phyloP scores from a whole-genome alignment of 2,797 vertebrate species.

The Cirrhinus molitorella region DNA sequence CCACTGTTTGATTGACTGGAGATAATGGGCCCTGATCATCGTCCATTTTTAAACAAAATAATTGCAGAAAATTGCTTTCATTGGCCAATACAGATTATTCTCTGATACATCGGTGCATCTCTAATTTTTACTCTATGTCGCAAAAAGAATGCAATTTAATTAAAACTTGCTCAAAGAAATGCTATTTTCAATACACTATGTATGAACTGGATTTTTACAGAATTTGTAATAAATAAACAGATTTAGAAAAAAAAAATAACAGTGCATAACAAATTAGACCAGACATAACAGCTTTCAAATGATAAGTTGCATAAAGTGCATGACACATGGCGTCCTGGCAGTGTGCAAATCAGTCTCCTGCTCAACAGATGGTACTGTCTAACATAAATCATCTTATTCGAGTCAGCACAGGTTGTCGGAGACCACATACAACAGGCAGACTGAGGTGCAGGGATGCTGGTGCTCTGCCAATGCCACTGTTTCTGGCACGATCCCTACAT shows the following conservation, averaged over 20 bases:
- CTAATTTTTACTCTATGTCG: not conserved
- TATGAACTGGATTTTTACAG: not conserved
- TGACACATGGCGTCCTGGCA: conserved; percentile 21
- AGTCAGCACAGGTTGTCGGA: conserved; percentile 35
- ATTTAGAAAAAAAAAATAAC: not conserved
- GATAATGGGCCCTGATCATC: no score
- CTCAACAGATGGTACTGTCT: conserved; percentile 28
- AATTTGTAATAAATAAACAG: not conserved
- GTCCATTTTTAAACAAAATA: no score
- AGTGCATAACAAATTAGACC: not conserved
- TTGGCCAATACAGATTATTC: no score
- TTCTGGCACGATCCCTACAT: conserved; percentile 48
- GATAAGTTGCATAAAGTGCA: conserved; percentile 22
- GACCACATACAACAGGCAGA: conserved; percentile 26
- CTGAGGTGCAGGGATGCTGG: conserved; percentile 39
- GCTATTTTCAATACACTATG: not conserved
- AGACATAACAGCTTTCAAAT: conserved; percentile 4
- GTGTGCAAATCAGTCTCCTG: conserved; percentile 16
- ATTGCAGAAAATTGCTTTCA: no score
- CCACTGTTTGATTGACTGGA: no score
- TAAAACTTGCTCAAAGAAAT: not conserved
- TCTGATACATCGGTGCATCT: no score
- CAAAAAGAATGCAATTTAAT: not conserved
- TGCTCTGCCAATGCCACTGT: conserved; percentile 46
- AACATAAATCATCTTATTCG: conserved; percentile 41